These are phyloP conservation scores for Dolichopus griseipennis DNA, from an alignment of 2,888 invertebrate species.

Conservation along the genomic window DNA sequence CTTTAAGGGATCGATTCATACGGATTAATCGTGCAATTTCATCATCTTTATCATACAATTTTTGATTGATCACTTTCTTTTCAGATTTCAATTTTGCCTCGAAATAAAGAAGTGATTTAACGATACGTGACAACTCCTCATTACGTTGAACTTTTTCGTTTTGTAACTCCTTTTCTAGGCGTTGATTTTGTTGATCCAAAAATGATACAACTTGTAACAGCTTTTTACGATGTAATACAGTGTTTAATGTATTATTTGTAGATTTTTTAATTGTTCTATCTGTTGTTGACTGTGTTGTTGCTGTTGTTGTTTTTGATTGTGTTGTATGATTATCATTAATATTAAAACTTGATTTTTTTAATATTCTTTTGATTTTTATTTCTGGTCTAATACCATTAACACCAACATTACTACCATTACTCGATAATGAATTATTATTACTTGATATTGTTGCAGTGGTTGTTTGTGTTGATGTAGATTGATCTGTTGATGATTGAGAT, in stretches of 20 bases:
- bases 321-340: conserved; percentile 15
- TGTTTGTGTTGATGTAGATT: conserved; percentile 18
- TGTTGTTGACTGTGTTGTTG: conserved; percentile 5
- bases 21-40: conserved; percentile 38
- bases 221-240: conserved; percentile 31
- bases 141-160: conserved; percentile 39
- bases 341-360: conserved; percentile 24
- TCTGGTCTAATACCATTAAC: conserved; percentile 31
- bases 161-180: conserved; percentile 37
- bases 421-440: conserved; percentile 24
- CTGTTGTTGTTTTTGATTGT: conserved; percentile 15
- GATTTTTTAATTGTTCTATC: conserved; percentile 23
- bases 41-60: conserved; percentile 37
- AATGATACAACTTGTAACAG: conserved; percentile 36
- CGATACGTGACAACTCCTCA: conserved; percentile 40
- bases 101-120: conserved; percentile 40
- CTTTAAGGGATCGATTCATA: conserved; percentile 35
- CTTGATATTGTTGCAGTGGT: conserved; percentile 15
- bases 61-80: conserved; percentile 39
- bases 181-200: conserved; percentile 39
- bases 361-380: conserved; percentile 34
- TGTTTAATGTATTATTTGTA: not conserved
- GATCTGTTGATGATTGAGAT: conserved; percentile 1
- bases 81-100: conserved; percentile 41
- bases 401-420: conserved; percentile 28